Conservation (phyloP, 2,113 vertebrate genomes). For the Pristiophorus japonicus region DNA sequence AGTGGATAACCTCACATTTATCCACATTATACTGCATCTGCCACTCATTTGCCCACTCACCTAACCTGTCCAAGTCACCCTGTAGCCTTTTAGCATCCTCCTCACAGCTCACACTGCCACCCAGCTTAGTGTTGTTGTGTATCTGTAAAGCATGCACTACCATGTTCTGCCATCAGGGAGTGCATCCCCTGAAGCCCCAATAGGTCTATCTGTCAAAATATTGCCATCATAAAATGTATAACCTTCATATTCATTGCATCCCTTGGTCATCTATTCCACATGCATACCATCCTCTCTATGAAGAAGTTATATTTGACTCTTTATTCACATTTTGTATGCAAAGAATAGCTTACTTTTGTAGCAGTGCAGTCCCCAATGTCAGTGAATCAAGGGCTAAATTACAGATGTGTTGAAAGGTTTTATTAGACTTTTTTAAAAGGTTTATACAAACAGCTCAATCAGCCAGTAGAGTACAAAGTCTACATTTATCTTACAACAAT, state of each 20-base stretch:
- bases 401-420: not conserved
- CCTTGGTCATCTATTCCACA: not conserved
- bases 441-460: constrained; percentile 29
- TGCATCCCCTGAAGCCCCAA: too few species aligned
- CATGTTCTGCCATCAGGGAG: too few species aligned
- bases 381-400: not conserved
- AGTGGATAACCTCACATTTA: too few species aligned
- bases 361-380: not conserved
- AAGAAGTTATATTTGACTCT: not conserved
- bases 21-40: too few species aligned
- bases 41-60: too few species aligned
- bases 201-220: not conserved
- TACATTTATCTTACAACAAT: not conserved
- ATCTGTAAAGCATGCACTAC: too few species aligned
- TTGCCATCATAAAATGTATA: not conserved
- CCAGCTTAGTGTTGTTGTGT: too few species aligned
- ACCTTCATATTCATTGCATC: not conserved
- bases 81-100: too few species aligned
- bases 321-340: not conserved
- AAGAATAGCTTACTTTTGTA: not conserved
- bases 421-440: constrained; percentile 20
- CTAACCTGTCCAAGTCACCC: too few species aligned
- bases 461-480: constrained; percentile 24
- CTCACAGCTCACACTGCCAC: too few species aligned
- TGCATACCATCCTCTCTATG: not conserved